Conservation (phyloP, 2,113 vertebrate genomes). For the Gopherus evgoodei region DNA sequence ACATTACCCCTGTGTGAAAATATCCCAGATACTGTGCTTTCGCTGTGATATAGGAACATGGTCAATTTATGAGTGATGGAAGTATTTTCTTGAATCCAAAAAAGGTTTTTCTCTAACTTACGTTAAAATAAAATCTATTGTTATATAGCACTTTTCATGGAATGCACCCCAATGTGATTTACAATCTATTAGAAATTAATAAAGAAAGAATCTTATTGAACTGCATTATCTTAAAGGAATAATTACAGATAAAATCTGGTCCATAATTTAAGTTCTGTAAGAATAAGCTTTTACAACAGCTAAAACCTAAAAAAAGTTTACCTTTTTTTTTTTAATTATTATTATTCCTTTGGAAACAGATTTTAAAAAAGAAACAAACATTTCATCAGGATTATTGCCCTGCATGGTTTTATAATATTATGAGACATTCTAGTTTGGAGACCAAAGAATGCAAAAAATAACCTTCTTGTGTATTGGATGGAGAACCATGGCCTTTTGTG, state of each 20-base stretch:
- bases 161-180: neutral
- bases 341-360: neutral
- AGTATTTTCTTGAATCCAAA: neutral
- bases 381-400: neutral
- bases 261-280: neutral
- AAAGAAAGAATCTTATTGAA: constrained; percentile 3
- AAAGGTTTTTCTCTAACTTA: neutral
- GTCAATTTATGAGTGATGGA: neutral
- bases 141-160: neutral
- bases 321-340: no score
- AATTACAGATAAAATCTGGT: neutral
- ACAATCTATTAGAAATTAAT: neutral
- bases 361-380: neutral
- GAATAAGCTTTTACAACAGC: neutral
- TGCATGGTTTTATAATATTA: neutral
- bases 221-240: neutral
- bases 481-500: neutral
- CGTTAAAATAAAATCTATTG: neutral
- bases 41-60: neutral
- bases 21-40: neutral
- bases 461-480: neutral
- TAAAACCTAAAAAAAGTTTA: neutral
- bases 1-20: neutral
- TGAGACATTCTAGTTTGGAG: neutral
- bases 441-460: neutral